These are phyloP conservation scores for Panonychus citri DNA, from an alignment of 1,140 invertebrate genomes.

Conservation along the genomic window DNA sequence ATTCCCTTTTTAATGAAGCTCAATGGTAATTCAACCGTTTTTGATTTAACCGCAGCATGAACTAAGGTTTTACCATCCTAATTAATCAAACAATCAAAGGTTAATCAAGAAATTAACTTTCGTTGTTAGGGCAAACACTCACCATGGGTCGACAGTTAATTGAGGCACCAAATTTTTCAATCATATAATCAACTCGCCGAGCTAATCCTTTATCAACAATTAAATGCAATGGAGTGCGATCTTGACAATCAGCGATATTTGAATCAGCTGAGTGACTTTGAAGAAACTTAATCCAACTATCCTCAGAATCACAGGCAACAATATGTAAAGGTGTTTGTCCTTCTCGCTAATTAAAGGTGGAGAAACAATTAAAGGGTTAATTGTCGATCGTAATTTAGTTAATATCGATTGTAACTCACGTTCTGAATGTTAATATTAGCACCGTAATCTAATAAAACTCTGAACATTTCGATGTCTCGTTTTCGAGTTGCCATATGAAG, in stretches of 20 bases:
- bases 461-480: constrained; percentile 70
- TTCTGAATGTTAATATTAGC: constrained; percentile 70
- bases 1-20: constrained; percentile 96
- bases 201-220: constrained; percentile 92
- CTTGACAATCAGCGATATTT: constrained; percentile 61
- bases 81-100: background rate
- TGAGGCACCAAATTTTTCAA: constrained; percentile 91
- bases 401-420: constrained; percentile 27
- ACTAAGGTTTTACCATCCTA: constrained; percentile 83
- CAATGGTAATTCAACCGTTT: constrained; percentile 88
- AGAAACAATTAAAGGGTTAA: background rate
- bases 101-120: background rate
- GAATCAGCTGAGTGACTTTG: constrained; percentile 69
- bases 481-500: constrained; percentile 68
- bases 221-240: constrained; percentile 84
- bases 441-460: constrained; percentile 74
- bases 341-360: constrained; percentile 36
- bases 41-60: constrained; percentile 87
- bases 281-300: constrained; percentile 76
- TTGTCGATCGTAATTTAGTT: background rate
- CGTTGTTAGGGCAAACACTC: background rate
- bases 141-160: constrained; percentile 67
- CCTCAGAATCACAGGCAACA: constrained; percentile 81
- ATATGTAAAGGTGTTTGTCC: constrained; percentile 83
- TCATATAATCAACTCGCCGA: constrained; percentile 74